phyloP scores from a whole-genome alignment of 1,140 invertebrate species.

The Solen grandis region DNA sequence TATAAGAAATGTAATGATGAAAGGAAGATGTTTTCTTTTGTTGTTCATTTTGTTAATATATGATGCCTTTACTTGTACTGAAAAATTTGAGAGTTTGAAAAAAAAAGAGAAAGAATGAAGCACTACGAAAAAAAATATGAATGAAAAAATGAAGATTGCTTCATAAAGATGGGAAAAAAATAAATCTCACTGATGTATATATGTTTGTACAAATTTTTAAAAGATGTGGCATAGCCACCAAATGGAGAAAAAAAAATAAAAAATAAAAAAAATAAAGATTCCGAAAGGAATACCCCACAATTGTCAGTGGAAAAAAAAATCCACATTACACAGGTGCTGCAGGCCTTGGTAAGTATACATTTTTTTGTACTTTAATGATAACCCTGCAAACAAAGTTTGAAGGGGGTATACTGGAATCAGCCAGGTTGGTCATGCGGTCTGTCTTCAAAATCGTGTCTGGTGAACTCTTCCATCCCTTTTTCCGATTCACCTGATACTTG shows the following conservation, averaged over 20 bases:
- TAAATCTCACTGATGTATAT: constrained; percentile 4
- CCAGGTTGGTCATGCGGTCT: no score
- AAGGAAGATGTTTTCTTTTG: no score
- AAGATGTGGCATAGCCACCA: constrained; percentile 51
- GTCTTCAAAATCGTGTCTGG: no score
- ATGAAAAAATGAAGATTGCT: background rate
- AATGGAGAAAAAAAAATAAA: constrained; percentile 20
- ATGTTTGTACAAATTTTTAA: constrained; percentile 24
- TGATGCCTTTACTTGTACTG: background rate
- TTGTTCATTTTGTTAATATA: background rate
- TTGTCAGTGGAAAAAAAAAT: constrained; percentile 34
- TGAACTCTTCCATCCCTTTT: no score
- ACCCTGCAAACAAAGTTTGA: no score
- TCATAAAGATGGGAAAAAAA: constrained; percentile 5
- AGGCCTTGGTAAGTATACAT: background rate
- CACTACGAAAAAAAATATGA: background rate
- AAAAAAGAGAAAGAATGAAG: constrained; percentile 24
- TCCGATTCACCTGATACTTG: no score
- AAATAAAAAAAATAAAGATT: constrained; percentile 36
- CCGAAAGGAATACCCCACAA: constrained; percentile 25
- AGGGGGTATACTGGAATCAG: no score
- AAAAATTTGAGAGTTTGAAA: constrained; percentile 3
- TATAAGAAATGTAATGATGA: no score
- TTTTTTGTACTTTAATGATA: no score
- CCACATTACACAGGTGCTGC: no score